Conservation (phyloP, 2,113 vertebrate genomes). For the Anser cygnoides region DNA sequence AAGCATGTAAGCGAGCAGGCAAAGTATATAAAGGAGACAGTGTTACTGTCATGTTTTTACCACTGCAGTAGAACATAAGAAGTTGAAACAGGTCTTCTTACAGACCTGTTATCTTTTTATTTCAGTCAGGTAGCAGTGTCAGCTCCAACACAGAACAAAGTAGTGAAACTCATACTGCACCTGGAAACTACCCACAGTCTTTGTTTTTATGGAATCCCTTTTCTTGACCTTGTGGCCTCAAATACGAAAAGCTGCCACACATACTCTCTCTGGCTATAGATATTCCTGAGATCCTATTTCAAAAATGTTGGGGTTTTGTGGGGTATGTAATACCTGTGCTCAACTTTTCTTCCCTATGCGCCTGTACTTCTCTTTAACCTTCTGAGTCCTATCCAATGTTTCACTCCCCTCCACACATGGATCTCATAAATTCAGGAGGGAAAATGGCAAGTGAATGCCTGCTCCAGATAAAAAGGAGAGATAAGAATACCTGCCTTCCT, state of each 20-base stretch:
- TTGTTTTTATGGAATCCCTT: not conserved
- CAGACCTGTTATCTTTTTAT: not conserved
- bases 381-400: not conserved
- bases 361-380: not conserved
- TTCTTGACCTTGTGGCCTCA: slow-evolving; percentile 5
- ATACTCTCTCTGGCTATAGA: not conserved
- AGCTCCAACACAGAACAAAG: not conserved
- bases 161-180: not conserved
- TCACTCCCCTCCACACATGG: not conserved
- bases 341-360: not conserved
- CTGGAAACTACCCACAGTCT: not conserved
- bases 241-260: not conserved
- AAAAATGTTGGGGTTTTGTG: not conserved
- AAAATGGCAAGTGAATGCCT: not conserved
- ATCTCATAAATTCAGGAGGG: not conserved
- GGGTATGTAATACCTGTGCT: not conserved
- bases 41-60: not conserved
- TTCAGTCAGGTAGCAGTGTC: not conserved
- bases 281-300: not conserved
- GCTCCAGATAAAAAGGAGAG: not conserved
- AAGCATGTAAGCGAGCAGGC: not conserved
- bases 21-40: not conserved
- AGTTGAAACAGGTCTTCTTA: not conserved
- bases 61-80: not conserved
- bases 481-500: not conserved